Base-by-base conservation (phyloP, 2,888 invertebrate genomes). In the Leucophenga montana region DNA sequence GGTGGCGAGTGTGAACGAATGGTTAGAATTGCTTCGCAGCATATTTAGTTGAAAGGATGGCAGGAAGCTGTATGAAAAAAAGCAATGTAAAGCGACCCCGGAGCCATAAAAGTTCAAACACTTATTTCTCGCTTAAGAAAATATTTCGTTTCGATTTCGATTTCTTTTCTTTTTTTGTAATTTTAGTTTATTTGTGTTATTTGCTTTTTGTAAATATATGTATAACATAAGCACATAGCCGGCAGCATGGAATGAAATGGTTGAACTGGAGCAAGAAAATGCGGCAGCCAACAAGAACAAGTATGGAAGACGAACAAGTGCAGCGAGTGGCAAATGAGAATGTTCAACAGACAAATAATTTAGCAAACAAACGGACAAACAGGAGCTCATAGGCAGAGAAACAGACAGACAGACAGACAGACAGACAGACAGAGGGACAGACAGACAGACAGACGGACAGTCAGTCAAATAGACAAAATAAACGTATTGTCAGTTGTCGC, bases 61-160 rank as follows among this genome's bases (percentile, higher is more conserved):
- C 44, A 39, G 16, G 8, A 44, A 61, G 16, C 22, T 31, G 31
- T 9, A 31, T 33, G 39, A 59, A 16, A n/a, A n/a, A 18, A 14
- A 44, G 33, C n/a, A n/a, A 44, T 44, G 13, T 8, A 14, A 11
- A 18, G 13, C 69, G 56, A 74, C 69, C 72, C 66, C 66, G 82
- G 81, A 78, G 80, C 82, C 84, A 78, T 79, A 80, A 76, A 80
- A 85, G 81, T 81, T 85, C 85, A 85, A 85, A 85, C 79, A 86
- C 81, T 85, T 78, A 85, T 85, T 85, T 86, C 78, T 82, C 80
- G 84, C 77, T 84, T 76, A 80, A 79, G 73, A 80, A 77, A 80
- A 82, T 78, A 73, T 76, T 72, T 62, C 57, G 56, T 69, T 74
- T 20, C 31, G 16, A 31, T 39, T 59, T 65, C 68, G 20, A 56